Evolutionary conservation across 2,888 invertebrate species (phyloP), one percentile per base, ranked within the genome.

Genomic region (Teinopalpus imperialis): DNA sequence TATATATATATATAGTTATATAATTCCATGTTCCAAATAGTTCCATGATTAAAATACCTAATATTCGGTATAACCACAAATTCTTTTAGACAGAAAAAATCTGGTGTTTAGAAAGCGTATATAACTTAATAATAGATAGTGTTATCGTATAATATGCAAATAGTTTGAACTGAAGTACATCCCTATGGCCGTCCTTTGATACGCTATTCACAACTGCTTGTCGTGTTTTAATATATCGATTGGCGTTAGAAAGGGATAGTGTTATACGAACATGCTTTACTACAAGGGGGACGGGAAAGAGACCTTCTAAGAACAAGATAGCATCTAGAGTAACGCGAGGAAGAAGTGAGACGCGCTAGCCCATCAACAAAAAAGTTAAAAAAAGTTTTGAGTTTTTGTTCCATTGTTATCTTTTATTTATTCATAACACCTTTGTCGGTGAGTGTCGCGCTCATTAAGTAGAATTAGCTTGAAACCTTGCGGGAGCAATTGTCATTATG

Each of bases 351-450:
- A 78, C 63, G 62, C 79, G 69, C 71, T 64, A 76, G 75, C 78
- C 79, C 75, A 69, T 79, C 75, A 78, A 82, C 78, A 81, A 75
- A 73, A 57, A 51, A 50, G 63, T n/a, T n/a, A n/a, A n/a, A n/a
- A n/a, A n/a, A n/a, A n/a, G n/a, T n/a, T n/a, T n/a, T n/a, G n/a
- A n/a, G 29, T 53, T 66, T 70, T 68, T 63, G 64, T 57, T 54
- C 50, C 56, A 69, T 74, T 75, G 71, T 73, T 73, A 69, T 74
- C 73, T 73, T 71, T 76, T 78, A 76, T 78, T 79, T 82, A 85
- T 85, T 85, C 80, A 81, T 81, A 81, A 83, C 83, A 83, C 82
- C 81, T 87, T 86, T 85, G 81, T 82, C 77, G 81, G 81, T 71
- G 71, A 71, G 13, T 75, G 69, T 74, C 63, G 54, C 61, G 63